Percentiles rank a stretch among this genome's conserved stretches.
Conservation (phyloP, 2,797 vertebrate genomes). For the Esox masquinongy region DNA sequence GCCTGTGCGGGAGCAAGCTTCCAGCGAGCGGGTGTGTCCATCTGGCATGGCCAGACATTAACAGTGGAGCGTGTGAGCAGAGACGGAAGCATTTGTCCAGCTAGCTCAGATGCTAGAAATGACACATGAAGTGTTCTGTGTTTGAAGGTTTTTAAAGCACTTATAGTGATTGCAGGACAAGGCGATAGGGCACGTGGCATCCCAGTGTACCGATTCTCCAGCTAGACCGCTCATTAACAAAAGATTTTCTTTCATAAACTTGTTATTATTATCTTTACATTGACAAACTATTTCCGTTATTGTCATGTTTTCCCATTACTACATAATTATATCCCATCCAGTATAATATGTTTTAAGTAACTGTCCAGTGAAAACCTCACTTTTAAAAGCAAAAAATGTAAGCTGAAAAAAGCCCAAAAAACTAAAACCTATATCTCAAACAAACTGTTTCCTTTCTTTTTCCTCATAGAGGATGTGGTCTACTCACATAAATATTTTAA, state of each 20-base stretch:
- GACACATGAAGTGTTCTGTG: conserved; percentile 16
- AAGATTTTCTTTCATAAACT: conserved; percentile 46
- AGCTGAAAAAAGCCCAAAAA: no score
- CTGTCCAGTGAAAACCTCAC: conserved; percentile 7
- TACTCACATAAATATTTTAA: no score
- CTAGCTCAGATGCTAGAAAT: conserved; percentile 2
- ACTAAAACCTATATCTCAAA: no score
- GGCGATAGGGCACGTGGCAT: conserved; percentile 27
- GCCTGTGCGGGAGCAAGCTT: not conserved
- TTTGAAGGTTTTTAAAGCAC: conserved; percentile 30
- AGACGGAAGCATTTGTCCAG: not conserved
- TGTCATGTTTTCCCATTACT: conserved; percentile 5
- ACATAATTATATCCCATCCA: conserved; percentile 5
- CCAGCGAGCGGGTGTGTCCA: not conserved
- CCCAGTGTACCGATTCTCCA: conserved; percentile 18
- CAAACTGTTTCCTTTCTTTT: no score
- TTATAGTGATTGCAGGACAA: conserved; percentile 35
- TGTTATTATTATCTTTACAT: conserved; percentile 18
- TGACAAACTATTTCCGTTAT: conserved; percentile 14
- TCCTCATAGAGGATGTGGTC: no score
- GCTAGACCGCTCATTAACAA: conserved; percentile 17
- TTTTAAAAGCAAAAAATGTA: no score
- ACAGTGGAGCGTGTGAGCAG: conserved; percentile 6
- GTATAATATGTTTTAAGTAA: conserved; percentile 14
- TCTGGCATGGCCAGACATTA: conserved; percentile 3